Evolutionary conservation across 2,797 vertebrate genomes (phyloP).

Genomic region (Nyctibius grandis): DNA sequence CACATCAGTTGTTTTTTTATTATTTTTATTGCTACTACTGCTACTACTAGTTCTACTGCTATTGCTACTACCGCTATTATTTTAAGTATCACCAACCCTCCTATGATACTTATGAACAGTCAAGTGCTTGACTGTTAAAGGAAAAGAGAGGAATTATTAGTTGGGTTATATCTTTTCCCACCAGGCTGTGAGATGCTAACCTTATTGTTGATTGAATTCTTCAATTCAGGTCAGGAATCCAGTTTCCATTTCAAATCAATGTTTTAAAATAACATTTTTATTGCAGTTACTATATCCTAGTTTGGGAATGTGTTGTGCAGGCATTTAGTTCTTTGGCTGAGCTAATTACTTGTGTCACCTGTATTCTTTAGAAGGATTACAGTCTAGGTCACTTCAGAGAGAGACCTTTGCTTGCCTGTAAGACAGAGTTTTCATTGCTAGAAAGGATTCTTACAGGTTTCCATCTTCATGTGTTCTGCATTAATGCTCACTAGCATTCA

Average conservation of each 20-base stretch:
- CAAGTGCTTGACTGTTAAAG: not conserved
- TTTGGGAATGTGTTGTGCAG: not conserved
- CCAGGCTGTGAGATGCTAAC: rapidly evolving
- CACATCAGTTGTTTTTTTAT: not conserved
- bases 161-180: not conserved
- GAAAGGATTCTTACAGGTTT: not conserved
- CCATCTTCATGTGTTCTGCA: not conserved
- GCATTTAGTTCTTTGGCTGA: not conserved
- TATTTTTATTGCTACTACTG: not conserved
- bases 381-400: not conserved
- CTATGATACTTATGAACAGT: not conserved
- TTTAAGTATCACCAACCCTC: not conserved
- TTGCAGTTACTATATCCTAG: not conserved
- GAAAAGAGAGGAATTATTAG: not conserved
- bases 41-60: not conserved
- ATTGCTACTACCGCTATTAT: not conserved
- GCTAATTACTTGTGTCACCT: not conserved
- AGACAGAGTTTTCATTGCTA: not conserved
- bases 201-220: not conserved
- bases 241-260: not conserved
- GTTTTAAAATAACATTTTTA: not conserved
- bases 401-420: not conserved
- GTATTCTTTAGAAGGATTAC: not conserved
- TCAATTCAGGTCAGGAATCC: not conserved
- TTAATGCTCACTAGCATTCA: not conserved